Conservation (phyloP, 1,140 invertebrate genomes). For the Drosophila fuyamai region DNA sequence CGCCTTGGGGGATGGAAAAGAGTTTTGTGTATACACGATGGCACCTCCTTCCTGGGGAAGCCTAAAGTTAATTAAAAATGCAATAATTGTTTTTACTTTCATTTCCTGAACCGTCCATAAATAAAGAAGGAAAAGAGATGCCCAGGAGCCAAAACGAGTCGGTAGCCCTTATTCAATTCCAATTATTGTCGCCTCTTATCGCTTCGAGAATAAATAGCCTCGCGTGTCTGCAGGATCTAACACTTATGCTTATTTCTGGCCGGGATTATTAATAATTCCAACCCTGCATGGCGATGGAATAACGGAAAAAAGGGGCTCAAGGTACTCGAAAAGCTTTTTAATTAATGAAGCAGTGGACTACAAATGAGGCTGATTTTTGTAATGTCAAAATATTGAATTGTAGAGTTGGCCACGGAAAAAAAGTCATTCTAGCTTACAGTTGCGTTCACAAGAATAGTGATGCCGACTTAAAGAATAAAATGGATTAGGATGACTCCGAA, state of each 20-base stretch:
- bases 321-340: conserved; percentile 54
- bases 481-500: too few species aligned
- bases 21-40: neutral
- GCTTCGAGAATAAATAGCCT: conserved; percentile 9
- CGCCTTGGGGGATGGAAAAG: conserved; percentile 20
- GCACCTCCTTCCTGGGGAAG: conserved; percentile 2
- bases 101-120: conserved; percentile 23
- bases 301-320: conserved; percentile 1
- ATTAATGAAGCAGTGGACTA: conserved; percentile 62
- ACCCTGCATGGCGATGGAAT: neutral
- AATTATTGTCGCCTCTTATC: conserved; percentile 55
- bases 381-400: conserved; percentile 65
- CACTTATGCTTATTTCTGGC: conserved; percentile 62
- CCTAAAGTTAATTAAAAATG: conserved; percentile 43
- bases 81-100: conserved; percentile 48
- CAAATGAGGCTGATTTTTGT: conserved; percentile 48
- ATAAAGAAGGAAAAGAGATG: conserved; percentile 3
- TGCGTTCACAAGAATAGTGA: neutral
- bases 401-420: conserved; percentile 4
- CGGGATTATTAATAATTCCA: conserved; percentile 39
- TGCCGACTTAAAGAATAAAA: neutral
- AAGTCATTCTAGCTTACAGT: neutral
- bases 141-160: neutral
- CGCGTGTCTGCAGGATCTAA: conserved; percentile 62
- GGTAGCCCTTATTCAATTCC: conserved; percentile 43